phyloP scores from a whole-genome alignment of 2,113 vertebrate genomes.

The Collichthys lucidus region DNA sequence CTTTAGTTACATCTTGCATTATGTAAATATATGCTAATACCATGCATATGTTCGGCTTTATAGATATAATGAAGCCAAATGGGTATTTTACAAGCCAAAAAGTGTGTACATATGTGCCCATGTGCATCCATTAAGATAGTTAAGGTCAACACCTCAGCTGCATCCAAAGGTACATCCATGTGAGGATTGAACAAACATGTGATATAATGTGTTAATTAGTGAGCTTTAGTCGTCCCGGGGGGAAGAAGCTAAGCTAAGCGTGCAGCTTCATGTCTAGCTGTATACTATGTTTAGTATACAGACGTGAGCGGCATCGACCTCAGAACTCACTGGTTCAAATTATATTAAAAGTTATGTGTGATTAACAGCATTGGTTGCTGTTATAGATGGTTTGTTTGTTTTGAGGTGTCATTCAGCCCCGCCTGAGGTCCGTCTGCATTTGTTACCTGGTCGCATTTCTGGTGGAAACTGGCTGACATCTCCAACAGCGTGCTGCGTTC shows the following conservation, averaged over 20 bases:
- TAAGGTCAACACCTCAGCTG: conserved; percentile 21
- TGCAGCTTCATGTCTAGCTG: too few species aligned
- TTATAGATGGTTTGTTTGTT: too few species aligned
- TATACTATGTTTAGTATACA: too few species aligned
- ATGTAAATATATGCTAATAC: conserved; percentile 71
- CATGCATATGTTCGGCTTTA: conserved; percentile 15
- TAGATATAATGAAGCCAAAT: conserved; percentile 60
- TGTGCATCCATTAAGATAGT: background rate
- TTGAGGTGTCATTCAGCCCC: too few species aligned
- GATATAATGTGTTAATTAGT: background rate
- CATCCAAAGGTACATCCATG: background rate
- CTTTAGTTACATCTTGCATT: conserved; percentile 11
- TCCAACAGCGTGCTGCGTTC: conserved; percentile 97
- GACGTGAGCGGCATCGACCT: too few species aligned
- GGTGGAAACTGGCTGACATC: conserved; percentile 97
- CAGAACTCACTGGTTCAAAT: too few species aligned
- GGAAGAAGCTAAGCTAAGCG: background rate
- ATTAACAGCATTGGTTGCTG: too few species aligned
- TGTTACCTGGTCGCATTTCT: conserved; percentile 96
- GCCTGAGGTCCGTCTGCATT: too few species aligned
- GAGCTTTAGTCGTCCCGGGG: background rate
- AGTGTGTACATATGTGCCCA: background rate
- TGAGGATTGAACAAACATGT: background rate
- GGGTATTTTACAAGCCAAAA: conserved; percentile 20
- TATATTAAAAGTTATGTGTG: too few species aligned